Evolutionary conservation across 2,113 vertebrate genomes (phyloP), one percentile per base, ranked within the genome.

Genomic region (Aptenodytes patagonicus): DNA sequence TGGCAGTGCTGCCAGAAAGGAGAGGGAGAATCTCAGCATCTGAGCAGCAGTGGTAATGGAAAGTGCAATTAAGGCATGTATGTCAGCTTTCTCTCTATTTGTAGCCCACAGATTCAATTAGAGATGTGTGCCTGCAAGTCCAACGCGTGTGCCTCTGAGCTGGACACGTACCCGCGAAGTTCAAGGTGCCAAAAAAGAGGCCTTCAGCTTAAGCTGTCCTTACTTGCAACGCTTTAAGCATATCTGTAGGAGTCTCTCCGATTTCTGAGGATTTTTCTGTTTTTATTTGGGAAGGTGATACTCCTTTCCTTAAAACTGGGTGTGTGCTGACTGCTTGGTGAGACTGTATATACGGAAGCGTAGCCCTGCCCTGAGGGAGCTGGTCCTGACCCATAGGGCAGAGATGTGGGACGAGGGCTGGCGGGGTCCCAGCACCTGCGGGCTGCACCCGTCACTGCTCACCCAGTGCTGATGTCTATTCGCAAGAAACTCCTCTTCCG

Each of bases 161-260:
- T 21, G 70, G 64, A 7, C 24, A 9, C 1, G 0, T 1, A 17
- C 4, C 65, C 25, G 65, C 10, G 0, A 11, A 16, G 7, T 3
- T 8, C 29, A 11, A 34, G 16, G 34, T 38, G 82, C 47, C 32
- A 29, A 47, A 46, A 38, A 32, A n/a, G 25, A 46, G 58, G 22
- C 21, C 29, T 61, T 40, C 57, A 29, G 25, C 11, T 29, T 7
- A 15, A 44, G 36, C n/a, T 34, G 34, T 13, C 7, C 34, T 60
- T 8, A 9, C 52, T 44, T 10, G 9, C 12, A 8, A 3, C 0
- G 3, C 24, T 47, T 34, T 0, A 11, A 51, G 32, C 22, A 8
- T 12, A 8, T 47, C 36, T 29, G 24, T 8, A 49, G 80, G 44
- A 22, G 28, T 16, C 28, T 9, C 19, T 15, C 32, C 13, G 25